Conservation (phyloP, 2,888 invertebrate species). For the Hedya salicella region DNA sequence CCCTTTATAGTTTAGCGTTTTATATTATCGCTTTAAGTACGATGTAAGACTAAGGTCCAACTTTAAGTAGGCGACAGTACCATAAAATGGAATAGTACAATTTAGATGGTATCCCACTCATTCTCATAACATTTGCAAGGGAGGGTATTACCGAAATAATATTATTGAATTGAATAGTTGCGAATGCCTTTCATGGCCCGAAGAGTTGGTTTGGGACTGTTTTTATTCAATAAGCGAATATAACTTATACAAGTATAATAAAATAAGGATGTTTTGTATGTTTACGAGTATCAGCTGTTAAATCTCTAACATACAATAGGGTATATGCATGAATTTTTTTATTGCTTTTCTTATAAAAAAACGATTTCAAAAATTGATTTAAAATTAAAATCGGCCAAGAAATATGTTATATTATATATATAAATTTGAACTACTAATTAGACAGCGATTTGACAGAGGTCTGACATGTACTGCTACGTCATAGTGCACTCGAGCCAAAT, state of each 20-base stretch:
- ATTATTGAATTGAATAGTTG: background rate
- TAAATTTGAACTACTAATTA: too few species aligned
- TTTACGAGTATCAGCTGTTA: too few species aligned
- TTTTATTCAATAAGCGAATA: background rate
- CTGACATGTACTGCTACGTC: too few species aligned
- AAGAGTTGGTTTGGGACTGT: background rate
- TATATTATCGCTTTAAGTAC: background rate
- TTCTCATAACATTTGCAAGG: background rate
- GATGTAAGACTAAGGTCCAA: background rate
- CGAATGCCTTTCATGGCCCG: background rate
- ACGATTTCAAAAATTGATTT: too few species aligned
- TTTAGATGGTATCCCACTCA: conserved; percentile 2
- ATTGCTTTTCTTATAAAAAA: too few species aligned
- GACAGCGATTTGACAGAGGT: too few species aligned
- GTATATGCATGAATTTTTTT: too few species aligned
- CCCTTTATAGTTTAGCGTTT: background rate
- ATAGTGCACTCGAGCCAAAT: too few species aligned
- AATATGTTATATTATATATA: too few species aligned
- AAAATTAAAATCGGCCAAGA: too few species aligned
- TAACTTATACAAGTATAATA: background rate
- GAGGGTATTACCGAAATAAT: background rate
- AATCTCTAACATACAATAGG: too few species aligned
- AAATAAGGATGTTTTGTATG: too few species aligned
- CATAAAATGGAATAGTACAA: conserved; percentile 6
- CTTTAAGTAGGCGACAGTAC: background rate